These are phyloP conservation scores for Macrocentrus cingulum DNA, from an alignment of 1,140 invertebrate genomes.

Conservation along the genomic window DNA sequence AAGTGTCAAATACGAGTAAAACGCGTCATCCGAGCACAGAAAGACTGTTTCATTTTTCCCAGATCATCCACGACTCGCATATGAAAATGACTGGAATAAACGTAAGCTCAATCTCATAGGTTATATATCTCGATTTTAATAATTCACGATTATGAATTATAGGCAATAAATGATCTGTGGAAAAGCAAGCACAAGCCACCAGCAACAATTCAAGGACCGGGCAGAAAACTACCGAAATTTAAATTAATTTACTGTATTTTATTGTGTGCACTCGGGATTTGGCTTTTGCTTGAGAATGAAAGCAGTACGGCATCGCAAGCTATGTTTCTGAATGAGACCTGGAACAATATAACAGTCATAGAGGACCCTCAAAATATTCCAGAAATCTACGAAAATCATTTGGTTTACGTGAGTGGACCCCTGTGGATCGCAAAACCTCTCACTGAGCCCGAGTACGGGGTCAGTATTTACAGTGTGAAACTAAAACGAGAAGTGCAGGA, in stretches of 20 bases:
- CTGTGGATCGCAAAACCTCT: slow-evolving; percentile 76
- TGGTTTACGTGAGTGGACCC: slow-evolving; percentile 76
- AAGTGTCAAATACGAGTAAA: no score
- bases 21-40: no score
- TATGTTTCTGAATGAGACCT: slow-evolving; percentile 72
- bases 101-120: no score
- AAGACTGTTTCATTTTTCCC: no score
- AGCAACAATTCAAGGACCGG: slow-evolving; percentile 61
- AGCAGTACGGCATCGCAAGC: slow-evolving; percentile 71
- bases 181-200: no score
- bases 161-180: no score
- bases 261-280: slow-evolving; percentile 62
- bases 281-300: slow-evolving; percentile 76
- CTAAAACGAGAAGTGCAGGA: slow-evolving; percentile 80
- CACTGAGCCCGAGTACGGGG: slow-evolving; percentile 77
- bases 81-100: no score
- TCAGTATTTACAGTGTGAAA: slow-evolving; percentile 74
- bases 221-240: slow-evolving; percentile 65
- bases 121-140: no score
- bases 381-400: slow-evolving; percentile 69
- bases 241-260: slow-evolving; percentile 64
- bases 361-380: slow-evolving; percentile 59
- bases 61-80: no score
- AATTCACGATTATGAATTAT: no score
- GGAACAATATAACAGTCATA: slow-evolving; percentile 63